A percentile compares a stretch with the other conserved stretches of the same genome.
phyloP scores from a whole-genome alignment of 2,888 invertebrate genomes.

The Cabera pusaria region DNA sequence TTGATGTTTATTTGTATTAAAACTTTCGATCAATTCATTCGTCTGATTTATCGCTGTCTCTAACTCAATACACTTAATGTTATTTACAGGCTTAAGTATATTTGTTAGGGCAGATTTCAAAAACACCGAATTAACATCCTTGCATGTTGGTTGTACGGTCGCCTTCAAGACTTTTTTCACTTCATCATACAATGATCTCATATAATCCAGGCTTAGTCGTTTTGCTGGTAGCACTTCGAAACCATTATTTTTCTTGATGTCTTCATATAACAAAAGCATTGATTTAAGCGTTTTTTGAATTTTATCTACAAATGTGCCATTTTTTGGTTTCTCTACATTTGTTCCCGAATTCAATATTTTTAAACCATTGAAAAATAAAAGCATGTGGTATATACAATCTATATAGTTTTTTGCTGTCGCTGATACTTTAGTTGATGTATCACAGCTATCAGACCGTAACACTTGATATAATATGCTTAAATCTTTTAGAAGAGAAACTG shows the following conservation, averaged over 20 bases:
- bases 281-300: conserved; percentile 9
- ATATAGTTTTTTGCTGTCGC: conserved; percentile 1
- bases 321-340: not conserved
- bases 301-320: conserved; percentile 5
- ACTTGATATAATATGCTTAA: conserved; percentile 18
- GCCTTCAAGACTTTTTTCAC: conserved; percentile 11
- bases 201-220: conserved; percentile 11
- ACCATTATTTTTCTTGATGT: conserved; percentile 2
- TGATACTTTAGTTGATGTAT: conserved; percentile 1
- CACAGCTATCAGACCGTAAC: conserved; percentile 8
- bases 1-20: not conserved
- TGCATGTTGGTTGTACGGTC: conserved; percentile 18
- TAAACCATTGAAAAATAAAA: conserved; percentile 7
- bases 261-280: conserved; percentile 11
- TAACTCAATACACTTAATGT: conserved; percentile 3
- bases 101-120: conserved; percentile 17
- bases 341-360: conserved; percentile 1
- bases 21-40: not conserved
- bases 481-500: conserved; percentile 16
- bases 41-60: conserved; percentile 10
- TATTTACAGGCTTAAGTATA: conserved; percentile 12
- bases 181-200: conserved; percentile 16
- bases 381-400: conserved; percentile 7
- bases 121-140: conserved; percentile 15
- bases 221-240: conserved; percentile 10